Percentiles rank a stretch among this genome's conserved stretches.
Conservation (phyloP, 2,113 vertebrate species). For the Sapayoa aenigma region DNA sequence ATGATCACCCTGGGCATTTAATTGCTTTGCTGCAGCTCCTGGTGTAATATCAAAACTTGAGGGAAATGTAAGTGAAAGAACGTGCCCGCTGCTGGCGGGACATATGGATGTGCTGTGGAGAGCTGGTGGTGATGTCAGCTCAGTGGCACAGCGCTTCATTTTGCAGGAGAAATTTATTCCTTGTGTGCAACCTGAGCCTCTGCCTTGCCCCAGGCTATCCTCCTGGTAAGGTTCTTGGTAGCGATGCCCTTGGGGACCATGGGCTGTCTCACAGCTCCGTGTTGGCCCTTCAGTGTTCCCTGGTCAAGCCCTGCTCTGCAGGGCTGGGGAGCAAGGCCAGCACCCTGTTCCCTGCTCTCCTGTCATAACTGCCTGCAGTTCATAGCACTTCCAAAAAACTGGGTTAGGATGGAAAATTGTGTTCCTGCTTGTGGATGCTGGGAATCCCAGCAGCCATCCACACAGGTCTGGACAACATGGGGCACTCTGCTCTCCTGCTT, state of each 20-base stretch:
- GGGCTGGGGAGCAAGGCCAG: background rate
- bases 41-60: background rate
- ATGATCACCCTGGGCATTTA: background rate
- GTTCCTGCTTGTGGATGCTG: background rate
- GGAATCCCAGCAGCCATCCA: background rate
- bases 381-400: accelerated
- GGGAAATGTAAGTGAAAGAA: background rate
- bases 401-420: background rate
- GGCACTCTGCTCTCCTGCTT: background rate
- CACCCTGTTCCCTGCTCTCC: accelerated
- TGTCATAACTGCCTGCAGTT: background rate
- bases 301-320: accelerated
- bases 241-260: background rate
- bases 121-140: constrained; percentile 27
- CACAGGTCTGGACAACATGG: background rate
- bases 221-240: background rate
- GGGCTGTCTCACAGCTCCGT: background rate
- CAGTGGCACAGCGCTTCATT: background rate
- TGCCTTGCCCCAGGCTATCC: background rate
- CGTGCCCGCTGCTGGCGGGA: background rate
- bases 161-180: background rate
- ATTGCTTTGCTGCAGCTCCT: background rate
- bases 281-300: background rate
- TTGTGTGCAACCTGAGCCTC: background rate
- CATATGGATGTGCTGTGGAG: background rate